Evolutionary conservation across 2,888 invertebrate genomes (phyloP).

Genomic region (Bombylius discolor): DNA sequence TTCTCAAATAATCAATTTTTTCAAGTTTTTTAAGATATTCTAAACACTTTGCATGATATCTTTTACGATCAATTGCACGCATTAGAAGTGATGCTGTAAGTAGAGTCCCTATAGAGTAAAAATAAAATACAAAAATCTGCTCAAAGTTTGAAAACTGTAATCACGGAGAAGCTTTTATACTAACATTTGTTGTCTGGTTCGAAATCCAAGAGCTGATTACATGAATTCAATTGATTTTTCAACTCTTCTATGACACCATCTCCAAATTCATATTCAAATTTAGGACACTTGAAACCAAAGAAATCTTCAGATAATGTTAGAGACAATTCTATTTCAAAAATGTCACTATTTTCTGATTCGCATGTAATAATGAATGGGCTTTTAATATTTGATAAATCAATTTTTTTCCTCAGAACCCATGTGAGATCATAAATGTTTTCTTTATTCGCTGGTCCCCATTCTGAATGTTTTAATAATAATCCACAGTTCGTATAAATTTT

Average conservation of each 20-base stretch:
- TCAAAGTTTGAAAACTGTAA: neutral
- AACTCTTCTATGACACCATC: slow-evolving; percentile 45
- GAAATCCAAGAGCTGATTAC: slow-evolving; percentile 63
- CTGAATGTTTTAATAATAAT: neutral
- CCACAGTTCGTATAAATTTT: slow-evolving; percentile 10
- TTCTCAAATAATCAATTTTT: slow-evolving; percentile 51
- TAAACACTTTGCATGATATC: slow-evolving; percentile 47
- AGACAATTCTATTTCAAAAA: too few relatives aligned
- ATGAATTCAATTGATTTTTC: slow-evolving; percentile 58
- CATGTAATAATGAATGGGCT: neutral
- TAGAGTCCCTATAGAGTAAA: slow-evolving; percentile 55
- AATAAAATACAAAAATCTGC: slow-evolving; percentile 1
- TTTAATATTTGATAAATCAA: neutral
- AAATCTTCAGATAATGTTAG: slow-evolving; percentile 15
- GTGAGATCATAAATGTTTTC: slow-evolving; percentile 7
- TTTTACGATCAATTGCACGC: slow-evolving; percentile 55
- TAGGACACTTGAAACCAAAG: slow-evolving; percentile 32
- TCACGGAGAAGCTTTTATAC: slow-evolving; percentile 18
- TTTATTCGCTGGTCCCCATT: slow-evolving; percentile 8
- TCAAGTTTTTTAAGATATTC: slow-evolving; percentile 48
- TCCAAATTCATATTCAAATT: slow-evolving; percentile 41
- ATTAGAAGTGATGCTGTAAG: slow-evolving; percentile 68
- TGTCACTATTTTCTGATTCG: slow-evolving; percentile 13
- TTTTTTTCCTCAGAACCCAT: slow-evolving; percentile 9
- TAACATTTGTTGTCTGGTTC: slow-evolving; percentile 90